Conservation (phyloP, 1,140 invertebrate genomes). For the Drosophila nebulosa region DNA sequence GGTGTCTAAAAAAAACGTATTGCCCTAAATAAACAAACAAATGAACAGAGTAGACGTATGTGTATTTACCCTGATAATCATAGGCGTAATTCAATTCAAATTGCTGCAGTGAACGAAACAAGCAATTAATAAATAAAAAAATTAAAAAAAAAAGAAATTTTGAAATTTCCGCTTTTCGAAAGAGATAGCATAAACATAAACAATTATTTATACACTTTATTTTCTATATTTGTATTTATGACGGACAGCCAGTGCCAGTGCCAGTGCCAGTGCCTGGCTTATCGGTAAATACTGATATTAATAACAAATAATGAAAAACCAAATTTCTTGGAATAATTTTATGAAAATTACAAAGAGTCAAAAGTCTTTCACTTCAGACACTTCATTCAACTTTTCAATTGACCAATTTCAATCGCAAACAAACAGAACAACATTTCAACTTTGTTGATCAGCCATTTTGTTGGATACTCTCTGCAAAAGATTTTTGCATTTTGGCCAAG, state of each 20-base stretch:
- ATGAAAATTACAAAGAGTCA: conserved; percentile 21
- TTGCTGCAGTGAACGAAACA: conserved; percentile 28
- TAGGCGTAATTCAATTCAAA: conserved; percentile 54
- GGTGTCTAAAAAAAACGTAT: conserved; percentile 5
- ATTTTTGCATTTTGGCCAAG: not conserved
- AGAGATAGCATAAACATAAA: conserved; percentile 26
- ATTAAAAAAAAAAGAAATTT: conserved; percentile 9
- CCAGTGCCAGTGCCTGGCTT: conserved; percentile 28
- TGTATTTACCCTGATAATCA: conserved; percentile 36
- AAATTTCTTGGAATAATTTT: conserved; percentile 39
- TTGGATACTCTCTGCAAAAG: not conserved
- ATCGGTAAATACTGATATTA: conserved; percentile 33
- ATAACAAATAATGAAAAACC: conserved; percentile 48
- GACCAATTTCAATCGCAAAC: not conserved
- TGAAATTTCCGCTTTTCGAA: conserved; percentile 18
- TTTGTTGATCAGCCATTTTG: conserved; percentile 33
- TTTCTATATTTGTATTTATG: conserved; percentile 42
- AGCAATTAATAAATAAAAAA: conserved; percentile 38
- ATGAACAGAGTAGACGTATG: conserved; percentile 6
- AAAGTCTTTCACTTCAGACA: conserved; percentile 10
- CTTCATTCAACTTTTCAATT: conserved; percentile 25
- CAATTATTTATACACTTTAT: conserved; percentile 24
- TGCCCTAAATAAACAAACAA: conserved; percentile 49
- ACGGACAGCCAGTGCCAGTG: conserved; percentile 23
- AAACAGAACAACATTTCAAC: not conserved